Evolutionary conservation across 2,888 invertebrate species (phyloP).

Genomic region (Noctua pronuba): DNA sequence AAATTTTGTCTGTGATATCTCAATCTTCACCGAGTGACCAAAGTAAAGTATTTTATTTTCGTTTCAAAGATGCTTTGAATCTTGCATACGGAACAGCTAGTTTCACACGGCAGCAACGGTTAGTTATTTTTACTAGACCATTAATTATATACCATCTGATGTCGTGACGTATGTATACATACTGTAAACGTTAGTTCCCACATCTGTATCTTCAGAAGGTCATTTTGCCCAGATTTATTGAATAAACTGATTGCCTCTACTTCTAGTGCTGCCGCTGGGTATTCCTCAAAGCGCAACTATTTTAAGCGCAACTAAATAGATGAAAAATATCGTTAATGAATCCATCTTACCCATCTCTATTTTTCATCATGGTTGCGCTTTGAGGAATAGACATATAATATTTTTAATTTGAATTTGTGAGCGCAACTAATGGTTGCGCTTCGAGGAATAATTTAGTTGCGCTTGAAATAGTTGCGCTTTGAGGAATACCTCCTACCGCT

Average conservation of each 20-base stretch:
- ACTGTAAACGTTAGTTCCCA: slow-evolving; percentile 42
- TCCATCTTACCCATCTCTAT: too few relatives aligned
- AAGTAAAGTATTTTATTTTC: slow-evolving; percentile 21
- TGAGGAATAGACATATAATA: too few relatives aligned
- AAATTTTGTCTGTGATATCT: neutral
- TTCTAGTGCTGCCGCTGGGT: neutral
- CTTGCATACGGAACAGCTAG: slow-evolving; percentile 25
- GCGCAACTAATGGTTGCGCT: too few relatives aligned
- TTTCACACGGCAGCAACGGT: slow-evolving; percentile 45
- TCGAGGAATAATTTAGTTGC: too few relatives aligned
- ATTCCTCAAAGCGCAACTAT: too few relatives aligned
- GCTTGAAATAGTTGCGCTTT: too few relatives aligned
- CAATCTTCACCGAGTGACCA: neutral
- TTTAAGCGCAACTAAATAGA: too few relatives aligned
- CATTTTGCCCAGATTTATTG: neutral
- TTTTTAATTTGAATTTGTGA: too few relatives aligned
- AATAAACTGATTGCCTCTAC: neutral
- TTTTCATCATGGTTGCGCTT: too few relatives aligned
- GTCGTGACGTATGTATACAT: slow-evolving; percentile 42
- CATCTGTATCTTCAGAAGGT: slow-evolving; percentile 17
- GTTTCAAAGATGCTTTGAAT: slow-evolving; percentile 5
- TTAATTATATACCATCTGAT: slow-evolving; percentile 56
- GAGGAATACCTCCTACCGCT: too few relatives aligned
- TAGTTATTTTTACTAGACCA: slow-evolving; percentile 49
- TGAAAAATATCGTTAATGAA: too few relatives aligned